Conservation (phyloP, 1,140 invertebrate species). For the Heterodera carotae region DNA sequence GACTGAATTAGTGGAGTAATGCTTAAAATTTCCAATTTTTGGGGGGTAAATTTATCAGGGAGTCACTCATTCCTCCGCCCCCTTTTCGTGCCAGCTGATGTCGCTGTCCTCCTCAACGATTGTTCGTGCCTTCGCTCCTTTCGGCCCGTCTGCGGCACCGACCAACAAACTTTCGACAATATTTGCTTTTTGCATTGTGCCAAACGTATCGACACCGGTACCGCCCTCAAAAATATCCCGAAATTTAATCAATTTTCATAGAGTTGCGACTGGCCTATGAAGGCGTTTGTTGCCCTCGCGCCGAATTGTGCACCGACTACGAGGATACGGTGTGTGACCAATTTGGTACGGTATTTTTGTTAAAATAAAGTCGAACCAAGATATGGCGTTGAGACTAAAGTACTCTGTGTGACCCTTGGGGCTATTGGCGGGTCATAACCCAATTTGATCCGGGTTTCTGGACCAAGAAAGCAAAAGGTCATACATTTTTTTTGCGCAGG, state of each 20-base stretch:
- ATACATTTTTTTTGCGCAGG: constrained; percentile 25
- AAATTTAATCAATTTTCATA: constrained; percentile 30
- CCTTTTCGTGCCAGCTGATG: no score
- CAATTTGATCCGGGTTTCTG: no score
- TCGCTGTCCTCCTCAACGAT: constrained; percentile 7
- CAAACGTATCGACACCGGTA: constrained; percentile 14
- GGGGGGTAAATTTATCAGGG: no score
- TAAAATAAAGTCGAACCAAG: no score
- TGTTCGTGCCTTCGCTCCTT: constrained; percentile 40
- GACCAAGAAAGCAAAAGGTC: no score
- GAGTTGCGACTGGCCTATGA: constrained; percentile 38
- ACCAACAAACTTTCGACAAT: constrained; percentile 45
- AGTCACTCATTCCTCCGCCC: no score
- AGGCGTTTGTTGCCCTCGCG: constrained; percentile 44
- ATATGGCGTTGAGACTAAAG: no score
- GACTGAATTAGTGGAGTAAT: no score
- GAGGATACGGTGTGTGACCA: constrained; percentile 48
- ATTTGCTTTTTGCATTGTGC: constrained; percentile 39
- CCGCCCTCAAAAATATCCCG: no score
- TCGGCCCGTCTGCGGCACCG: constrained; percentile 47
- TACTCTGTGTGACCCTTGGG: no score
- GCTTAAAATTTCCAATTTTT: no score
- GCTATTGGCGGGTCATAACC: no score
- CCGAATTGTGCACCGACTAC: constrained; percentile 38
- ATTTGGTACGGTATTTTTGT: constrained; percentile 25